Base-by-base conservation (phyloP, 2,113 vertebrate genomes). In the Struthio camelus region DNA sequence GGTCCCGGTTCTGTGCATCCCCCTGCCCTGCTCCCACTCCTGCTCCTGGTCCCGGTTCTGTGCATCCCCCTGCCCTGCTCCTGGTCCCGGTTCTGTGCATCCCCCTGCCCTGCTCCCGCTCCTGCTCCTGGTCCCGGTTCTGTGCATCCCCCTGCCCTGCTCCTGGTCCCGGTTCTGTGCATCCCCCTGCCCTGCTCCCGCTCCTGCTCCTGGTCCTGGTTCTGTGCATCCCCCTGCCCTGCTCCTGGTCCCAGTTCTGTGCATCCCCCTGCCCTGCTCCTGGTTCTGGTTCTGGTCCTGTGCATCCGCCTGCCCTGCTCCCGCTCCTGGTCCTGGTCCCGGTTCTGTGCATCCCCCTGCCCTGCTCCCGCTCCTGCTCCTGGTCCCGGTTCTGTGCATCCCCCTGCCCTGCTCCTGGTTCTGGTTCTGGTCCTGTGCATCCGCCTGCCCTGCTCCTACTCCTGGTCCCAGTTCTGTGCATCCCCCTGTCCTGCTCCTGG, bases 341-440 rank as follows among this genome's bases (percentile, higher is more conserved):
- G 3, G 46, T 6, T 46, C 46, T 19, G 18, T 19, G 46, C 46
- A 19, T 19, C 17, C 46, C 46, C 46, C 46, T 16, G 46, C 8
- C 9, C 46, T 18, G 46, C 16, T 48, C 46, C 46, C 46, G 46
- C 17, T 48, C 6, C 77, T 46, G 11, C 6, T 53, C 22, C 12
- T 65, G 0, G 13, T 30, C 14, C 22, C 67, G 10, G 25, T 14
- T 42, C 50, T 44, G 0, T n/a, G n/a, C n/a, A n/a, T n/a, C n/a
- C n/a, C n/a, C n/a, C n/a, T n/a, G n/a, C n/a, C n/a, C n/a, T 19
- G 3, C 16, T 65, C 61, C 64, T 28, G n/a, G n/a, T n/a, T n/a
- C n/a, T n/a, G n/a, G n/a, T n/a, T n/a, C n/a, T n/a, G n/a, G 18
- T 28, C n/a, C 75, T 24, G 75, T 28, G 23, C 58, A 50, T n/a